A percentile compares a stretch with the other conserved stretches of the same genome.
Conservation (phyloP, 2,113 vertebrate species). For the Falcunculus frontatus region DNA sequence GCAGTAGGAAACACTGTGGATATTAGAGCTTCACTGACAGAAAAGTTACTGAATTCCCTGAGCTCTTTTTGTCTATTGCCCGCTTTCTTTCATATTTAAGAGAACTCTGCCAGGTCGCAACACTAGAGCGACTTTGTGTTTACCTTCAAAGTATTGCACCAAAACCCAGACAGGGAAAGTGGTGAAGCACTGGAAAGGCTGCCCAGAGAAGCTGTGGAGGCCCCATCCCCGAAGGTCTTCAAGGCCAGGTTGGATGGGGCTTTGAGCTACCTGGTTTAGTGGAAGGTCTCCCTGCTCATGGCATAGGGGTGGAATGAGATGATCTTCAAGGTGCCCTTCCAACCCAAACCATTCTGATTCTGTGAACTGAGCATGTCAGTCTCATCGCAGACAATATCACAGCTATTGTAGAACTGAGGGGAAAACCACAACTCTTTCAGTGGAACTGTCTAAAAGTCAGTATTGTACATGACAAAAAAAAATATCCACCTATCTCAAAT, state of each 20-base stretch:
- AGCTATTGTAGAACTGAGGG: neutral
- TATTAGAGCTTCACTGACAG: neutral
- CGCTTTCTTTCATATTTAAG: neutral
- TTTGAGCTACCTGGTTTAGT: neutral
- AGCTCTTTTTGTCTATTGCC: neutral
- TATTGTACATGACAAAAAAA: neutral
- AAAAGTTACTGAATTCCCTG: neutral
- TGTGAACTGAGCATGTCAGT: neutral
- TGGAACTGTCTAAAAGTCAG: neutral
- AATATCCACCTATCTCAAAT: neutral
- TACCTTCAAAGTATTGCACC: neutral
- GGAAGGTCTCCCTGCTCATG: neutral
- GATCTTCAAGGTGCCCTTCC: neutral
- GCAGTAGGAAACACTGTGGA: neutral
- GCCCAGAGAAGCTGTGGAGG: neutral
- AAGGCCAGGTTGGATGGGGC: neutral
- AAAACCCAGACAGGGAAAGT: neutral
- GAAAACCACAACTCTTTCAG: neutral
- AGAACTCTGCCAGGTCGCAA: neutral
- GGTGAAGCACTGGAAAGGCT: neutral
- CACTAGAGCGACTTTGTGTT: neutral
- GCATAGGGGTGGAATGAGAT: rapidly evolving
- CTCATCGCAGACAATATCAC: neutral
- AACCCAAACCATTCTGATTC: neutral
- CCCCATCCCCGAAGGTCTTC: neutral